Base-by-base conservation (phyloP, 2,888 invertebrate species). In the Lordiphosa andalusiaca region DNA sequence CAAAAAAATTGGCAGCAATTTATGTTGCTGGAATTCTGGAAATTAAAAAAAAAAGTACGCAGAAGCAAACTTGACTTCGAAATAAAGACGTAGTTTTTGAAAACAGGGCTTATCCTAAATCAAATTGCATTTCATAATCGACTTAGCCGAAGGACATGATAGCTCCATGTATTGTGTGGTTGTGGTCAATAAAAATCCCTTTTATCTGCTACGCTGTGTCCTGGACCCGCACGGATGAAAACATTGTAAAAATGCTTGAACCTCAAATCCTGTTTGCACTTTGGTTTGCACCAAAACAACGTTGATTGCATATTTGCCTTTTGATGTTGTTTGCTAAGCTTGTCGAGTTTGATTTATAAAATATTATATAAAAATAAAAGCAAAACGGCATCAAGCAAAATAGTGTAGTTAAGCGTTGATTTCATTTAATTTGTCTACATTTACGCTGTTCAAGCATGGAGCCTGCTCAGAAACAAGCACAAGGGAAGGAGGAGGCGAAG, bases 111-210 rank as follows among this genome's bases (percentile, higher is more conserved):
- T 6, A 23, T 23, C 19, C 19, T 4, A 19, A 23, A 4, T 0
- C 4, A 23, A 23, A 23, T 4, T 23, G 23, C 23, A 6, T 23
- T 23, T 23, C 23, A 23, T 23, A 23, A 23, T 23, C 13, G 10
- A 21, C 35, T 46, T 4, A 19, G 12, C 33, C 10, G 13, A 3
- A 21, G 33, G 10, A 21, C 47, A 10, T 35, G 54, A 23, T 23
- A 47, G 50, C 30, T 33, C 52, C 41, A 53, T 44, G 44, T 47
- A 6, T 23, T 6, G 5, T 6, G 23, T 23, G 6, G 42, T 60
- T 66, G 42, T 69, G 65, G 69, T 69, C 73, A 75, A 80, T 75
- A 75, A 75, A 70, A 72, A 72, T 59, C 76, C 59, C 62, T 72
- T 80, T 72, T 67, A 78, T 69, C 54, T 55, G 67, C 53, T 46